Evolutionary conservation across 2,113 vertebrate species (phyloP), one percentile per base, ranked within the genome.

Genomic region (Cercocebus atys): DNA sequence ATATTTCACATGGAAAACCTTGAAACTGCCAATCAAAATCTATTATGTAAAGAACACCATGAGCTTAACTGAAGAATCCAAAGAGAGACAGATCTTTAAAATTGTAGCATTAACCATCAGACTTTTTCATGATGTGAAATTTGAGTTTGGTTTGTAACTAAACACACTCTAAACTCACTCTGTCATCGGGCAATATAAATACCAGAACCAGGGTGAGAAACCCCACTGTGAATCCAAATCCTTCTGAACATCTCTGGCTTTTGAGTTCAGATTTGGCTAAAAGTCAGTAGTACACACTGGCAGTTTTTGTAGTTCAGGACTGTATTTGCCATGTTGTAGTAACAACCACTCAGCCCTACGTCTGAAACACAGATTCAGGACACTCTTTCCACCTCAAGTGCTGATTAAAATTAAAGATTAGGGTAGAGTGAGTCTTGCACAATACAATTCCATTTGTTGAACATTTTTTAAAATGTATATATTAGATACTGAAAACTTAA

Each of bases 341-440:
- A 90, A 96, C 5, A 78, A 93, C 68, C 27, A 5, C 94, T 97
- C 94, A 64, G 75, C 97, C 90, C 97, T 97, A 76, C 70, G 8
- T 96, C 95, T 94, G 92, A 96, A 91, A 78, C 89, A 86, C 87
- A 93, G 92, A 94, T 97, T 96, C 96, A 97, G 96, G 93, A 96
- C 95, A 98, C 90, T 95, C 95, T 97, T 97, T 97, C 98, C 98
- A 97, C 98, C 98, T 97, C 10, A 2, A 97, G 92, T 98, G 97
- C 95, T 98, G 96, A 93, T 90, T 80, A 98, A 1, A 17, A 97
- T 96, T 96, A 94, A 98, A 97, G 92, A 90, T 95, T 98, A 97
- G 96, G 97, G 97, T 98, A 97, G 96, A 97, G 97, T 93, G 95
- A 96, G 94, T 96, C 97, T 98, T 97, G 97, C 98, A 98, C 98